A percentile compares a stretch with the other conserved stretches of the same genome.
phyloP scores from a whole-genome alignment of 2,888 invertebrate genomes.

The Molorchus minor region DNA sequence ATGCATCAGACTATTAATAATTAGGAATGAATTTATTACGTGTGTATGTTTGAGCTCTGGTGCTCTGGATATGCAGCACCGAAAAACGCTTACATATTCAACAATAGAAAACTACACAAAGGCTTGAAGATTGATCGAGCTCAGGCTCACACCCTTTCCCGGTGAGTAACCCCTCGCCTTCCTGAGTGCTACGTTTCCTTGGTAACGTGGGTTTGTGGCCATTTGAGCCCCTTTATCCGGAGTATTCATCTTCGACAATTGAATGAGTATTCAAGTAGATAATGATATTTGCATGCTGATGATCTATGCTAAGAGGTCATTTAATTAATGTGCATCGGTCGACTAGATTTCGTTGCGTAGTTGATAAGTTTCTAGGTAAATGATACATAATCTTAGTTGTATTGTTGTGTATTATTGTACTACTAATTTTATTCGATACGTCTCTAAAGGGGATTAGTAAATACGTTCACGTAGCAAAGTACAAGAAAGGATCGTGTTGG shows the following conservation, averaged over 20 bases:
- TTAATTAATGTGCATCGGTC: constrained; percentile 47
- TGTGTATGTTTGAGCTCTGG: too few relatives aligned
- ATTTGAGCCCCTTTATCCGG: constrained; percentile 60
- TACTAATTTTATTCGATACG: too few relatives aligned
- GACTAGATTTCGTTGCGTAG: too few relatives aligned
- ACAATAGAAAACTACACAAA: constrained; percentile 58
- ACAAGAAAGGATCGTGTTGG: too few relatives aligned
- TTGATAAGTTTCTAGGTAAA: too few relatives aligned
- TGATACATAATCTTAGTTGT: too few relatives aligned
- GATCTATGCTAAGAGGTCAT: constrained; percentile 56
- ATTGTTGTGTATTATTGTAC: too few relatives aligned
- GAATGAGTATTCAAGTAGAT: constrained; percentile 62
- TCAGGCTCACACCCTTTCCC: constrained; percentile 59
- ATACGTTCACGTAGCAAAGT: too few relatives aligned
- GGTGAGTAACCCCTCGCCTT: constrained; percentile 40
- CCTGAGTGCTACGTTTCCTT: constrained; percentile 52
- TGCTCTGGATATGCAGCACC: too few relatives aligned
- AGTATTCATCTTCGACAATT: constrained; percentile 62
- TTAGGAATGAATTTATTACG: too few relatives aligned
- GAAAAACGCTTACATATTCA: constrained; percentile 52
- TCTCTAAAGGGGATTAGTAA: too few relatives aligned
- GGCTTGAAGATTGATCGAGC: constrained; percentile 60
- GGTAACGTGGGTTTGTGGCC: constrained; percentile 60
- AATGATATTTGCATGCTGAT: constrained; percentile 62
- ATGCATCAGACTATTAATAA: too few relatives aligned